Conservation (phyloP, 37 sponge, comb jelly and placozoan species). For the Chondrosia reniformis region DNA sequence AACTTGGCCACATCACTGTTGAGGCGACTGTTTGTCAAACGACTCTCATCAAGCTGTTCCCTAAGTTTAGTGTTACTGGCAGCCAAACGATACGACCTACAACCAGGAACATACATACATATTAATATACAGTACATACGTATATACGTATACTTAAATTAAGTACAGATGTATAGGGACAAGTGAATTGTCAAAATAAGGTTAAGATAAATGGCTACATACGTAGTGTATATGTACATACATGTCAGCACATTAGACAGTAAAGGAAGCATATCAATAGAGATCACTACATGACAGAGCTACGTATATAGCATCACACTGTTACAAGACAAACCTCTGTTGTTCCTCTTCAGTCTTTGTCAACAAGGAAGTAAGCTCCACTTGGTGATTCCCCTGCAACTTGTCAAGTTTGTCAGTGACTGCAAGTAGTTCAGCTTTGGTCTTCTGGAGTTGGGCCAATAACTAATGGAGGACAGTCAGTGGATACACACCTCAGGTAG, state of each 20-base stretch:
- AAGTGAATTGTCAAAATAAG: background rate
- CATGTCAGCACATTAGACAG: background rate
- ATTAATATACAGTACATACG: background rate
- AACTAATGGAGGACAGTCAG: background rate
- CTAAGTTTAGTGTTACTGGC: conserved; percentile 34
- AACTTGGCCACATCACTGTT: conserved; percentile 45
- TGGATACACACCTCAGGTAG: background rate
- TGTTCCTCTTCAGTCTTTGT: conserved; percentile 21
- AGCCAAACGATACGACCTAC: conserved; percentile 33
- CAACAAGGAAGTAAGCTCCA: conserved; percentile 13
- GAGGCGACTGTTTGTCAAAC: conserved; percentile 21
- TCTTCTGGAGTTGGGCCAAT: background rate
- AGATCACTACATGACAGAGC: background rate
- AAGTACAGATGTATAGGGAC: background rate
- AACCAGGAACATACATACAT: background rate
- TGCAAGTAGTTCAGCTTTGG: background rate
- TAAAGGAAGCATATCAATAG: background rate
- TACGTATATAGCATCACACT: background rate
- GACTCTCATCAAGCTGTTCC: conserved; percentile 45
- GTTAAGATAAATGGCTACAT: background rate
- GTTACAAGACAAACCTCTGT: conserved; percentile 2
- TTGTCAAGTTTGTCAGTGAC: background rate
- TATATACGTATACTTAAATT: background rate
- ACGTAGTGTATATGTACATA: background rate
- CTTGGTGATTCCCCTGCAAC: background rate